These are phyloP conservation scores for Drosophila novamexicana DNA, from an alignment of 1,140 invertebrate species.

Conservation along the genomic window DNA sequence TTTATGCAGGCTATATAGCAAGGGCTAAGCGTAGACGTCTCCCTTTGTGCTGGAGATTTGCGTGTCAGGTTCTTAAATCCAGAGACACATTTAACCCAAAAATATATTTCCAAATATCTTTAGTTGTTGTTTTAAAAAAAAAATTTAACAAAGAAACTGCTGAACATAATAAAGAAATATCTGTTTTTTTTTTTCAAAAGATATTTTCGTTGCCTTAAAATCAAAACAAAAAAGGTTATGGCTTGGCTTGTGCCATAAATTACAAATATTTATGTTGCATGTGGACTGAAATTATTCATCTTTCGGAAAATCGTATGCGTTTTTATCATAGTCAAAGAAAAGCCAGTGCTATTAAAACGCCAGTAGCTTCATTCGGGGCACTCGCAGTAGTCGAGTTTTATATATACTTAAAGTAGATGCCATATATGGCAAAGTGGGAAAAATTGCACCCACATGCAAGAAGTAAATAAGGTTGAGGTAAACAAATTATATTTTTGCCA, in stretches of 20 bases:
- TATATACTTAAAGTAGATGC: neutral
- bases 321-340: neutral
- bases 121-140: neutral
- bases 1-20: constrained; percentile 12
- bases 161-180: neutral
- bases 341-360: neutral
- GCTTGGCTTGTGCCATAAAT: neutral
- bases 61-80: neutral
- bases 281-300: neutral
- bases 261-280: neutral
- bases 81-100: neutral
- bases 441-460: constrained; percentile 22
- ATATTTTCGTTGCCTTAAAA: neutral
- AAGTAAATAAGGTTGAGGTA: neutral
- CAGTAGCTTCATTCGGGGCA: constrained; percentile 1
- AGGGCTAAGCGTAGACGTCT: neutral
- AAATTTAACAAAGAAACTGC: neutral
- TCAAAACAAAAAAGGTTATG: neutral
- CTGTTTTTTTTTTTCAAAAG: neutral
- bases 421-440: neutral
- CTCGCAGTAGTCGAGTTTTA: neutral
- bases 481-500: constrained; percentile 30
- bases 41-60: neutral
- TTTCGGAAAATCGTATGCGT: neutral
- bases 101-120: neutral